Evolutionary conservation across 2,113 vertebrate genomes (phyloP), one percentile per base, ranked within the genome.

Genomic region (Nycticebus coucang): DNA sequence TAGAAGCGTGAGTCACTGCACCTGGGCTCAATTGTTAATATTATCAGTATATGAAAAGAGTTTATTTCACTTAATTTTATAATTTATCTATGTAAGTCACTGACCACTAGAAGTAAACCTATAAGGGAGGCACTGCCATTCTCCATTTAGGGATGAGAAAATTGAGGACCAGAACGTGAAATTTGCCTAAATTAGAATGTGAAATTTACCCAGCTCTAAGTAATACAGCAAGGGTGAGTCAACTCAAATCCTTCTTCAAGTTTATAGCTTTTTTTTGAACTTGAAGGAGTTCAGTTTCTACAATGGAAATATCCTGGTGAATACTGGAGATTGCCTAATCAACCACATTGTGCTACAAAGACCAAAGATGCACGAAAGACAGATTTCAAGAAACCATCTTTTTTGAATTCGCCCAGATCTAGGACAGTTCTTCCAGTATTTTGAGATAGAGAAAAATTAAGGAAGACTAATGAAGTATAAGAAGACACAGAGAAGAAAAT

Each of bases 381-480:
- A 86, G 55, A 71, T 92, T 83, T 97, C 26, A 84, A 94, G 77
- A 87, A 90, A 92, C 19, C 66, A 84, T 69, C n/a, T 90, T 85
- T 78, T 87, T 96, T 90, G 41, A 93, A 22, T 75, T 91, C 87
- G 87, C 93, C 28, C 64, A 80, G 50, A 15, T 79, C 71, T 91
- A 85, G 21, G 68, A 55, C 5, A 91, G 57, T 87, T 95, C 50
- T 45, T 96, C 37, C n/a, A 84, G 33, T 60, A 80, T 21, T 85
- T 66, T 78, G 41, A 35, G 50, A 85, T 53, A 85, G 41, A 35
- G 59, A 37, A 94, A 94, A 94, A 89, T 74, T 79, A 5, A 89
- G 82, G 33, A 57, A 64, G 69, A 59, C 59, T 82, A 81, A 59
- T 19, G 5, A 95, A 94, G n/a, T 35, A 45, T 78, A 87, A 78